Evolutionary conservation across 2,888 invertebrate genomes (phyloP).

Genomic region (Latheticus oryzae): DNA sequence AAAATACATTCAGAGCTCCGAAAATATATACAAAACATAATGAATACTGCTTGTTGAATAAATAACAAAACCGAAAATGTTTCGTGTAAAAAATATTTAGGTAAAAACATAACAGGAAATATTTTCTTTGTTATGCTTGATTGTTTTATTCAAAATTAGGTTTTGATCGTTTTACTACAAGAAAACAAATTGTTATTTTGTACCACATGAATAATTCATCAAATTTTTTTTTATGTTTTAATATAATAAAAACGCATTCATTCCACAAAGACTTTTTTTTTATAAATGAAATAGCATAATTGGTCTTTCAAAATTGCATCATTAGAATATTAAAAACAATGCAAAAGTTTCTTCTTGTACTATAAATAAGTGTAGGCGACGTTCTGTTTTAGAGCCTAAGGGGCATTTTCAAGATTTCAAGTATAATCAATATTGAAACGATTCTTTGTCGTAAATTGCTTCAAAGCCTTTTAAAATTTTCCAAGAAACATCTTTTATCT

Average conservation of each 20-base stretch:
- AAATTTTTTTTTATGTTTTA: conserved; percentile 1
- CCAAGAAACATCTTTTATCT: conserved; percentile 30
- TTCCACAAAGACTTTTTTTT: not conserved
- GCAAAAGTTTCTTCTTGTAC: conserved; percentile 24
- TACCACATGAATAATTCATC: conserved; percentile 1
- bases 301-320: conserved; percentile 1
- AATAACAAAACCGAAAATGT: too few species aligned
- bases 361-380: conserved; percentile 28
- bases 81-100: too few species aligned
- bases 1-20: too few species aligned
- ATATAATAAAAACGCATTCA: conserved; percentile 10
- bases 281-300: conserved; percentile 9
- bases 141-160: not conserved
- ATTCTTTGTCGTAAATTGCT: conserved; percentile 40
- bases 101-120: too few species aligned
- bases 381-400: conserved; percentile 35
- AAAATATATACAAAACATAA: too few species aligned
- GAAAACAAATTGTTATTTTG: conserved; percentile 4
- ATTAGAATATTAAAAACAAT: conserved; percentile 32
- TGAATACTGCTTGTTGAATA: too few species aligned
- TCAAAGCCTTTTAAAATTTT: conserved; percentile 31
- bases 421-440: conserved; percentile 42
- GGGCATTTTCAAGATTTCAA: conserved; percentile 40
- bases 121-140: not conserved
- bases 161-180: not conserved